Evolutionary conservation across 2,797 vertebrate genomes (phyloP).

Genomic region (Hydrolagus colliei): DNA sequence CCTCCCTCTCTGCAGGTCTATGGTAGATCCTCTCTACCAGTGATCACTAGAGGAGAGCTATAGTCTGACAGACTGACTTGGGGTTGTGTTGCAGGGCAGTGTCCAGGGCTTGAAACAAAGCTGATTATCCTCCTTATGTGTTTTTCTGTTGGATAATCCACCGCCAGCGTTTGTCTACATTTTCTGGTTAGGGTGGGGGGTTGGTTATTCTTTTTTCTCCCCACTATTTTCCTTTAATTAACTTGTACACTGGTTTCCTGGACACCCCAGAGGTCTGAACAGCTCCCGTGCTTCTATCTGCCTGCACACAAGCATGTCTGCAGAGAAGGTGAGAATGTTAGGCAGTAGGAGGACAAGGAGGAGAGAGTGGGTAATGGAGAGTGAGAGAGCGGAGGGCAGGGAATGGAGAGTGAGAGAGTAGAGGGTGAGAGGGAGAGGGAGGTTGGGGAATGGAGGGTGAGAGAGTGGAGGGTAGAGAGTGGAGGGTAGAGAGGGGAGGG

Average conservation of each 20-base stretch:
- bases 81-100: not conserved
- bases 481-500: constrained; percentile 44
- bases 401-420: too few relatives aligned
- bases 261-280: not conserved
- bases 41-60: not conserved
- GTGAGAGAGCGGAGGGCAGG: not conserved
- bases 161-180: not conserved
- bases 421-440: too few relatives aligned
- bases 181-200: too few relatives aligned
- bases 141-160: not conserved
- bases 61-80: too few relatives aligned
- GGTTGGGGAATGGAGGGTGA: constrained; percentile 49
- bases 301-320: not conserved
- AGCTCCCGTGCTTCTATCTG: not conserved
- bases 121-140: not conserved
- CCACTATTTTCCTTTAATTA: not conserved
- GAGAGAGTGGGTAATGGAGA: too few relatives aligned
- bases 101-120: not conserved
- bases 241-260: not conserved
- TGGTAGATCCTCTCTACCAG: not conserved
- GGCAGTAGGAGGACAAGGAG: too few relatives aligned
- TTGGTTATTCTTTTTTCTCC: too few relatives aligned
- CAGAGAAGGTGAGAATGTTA: not conserved
- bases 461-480: constrained; percentile 50
- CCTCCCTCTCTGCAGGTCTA: not conserved